Base-by-base conservation (phyloP, 1,140 invertebrate genomes). In the Luehdorfia chinensis region DNA sequence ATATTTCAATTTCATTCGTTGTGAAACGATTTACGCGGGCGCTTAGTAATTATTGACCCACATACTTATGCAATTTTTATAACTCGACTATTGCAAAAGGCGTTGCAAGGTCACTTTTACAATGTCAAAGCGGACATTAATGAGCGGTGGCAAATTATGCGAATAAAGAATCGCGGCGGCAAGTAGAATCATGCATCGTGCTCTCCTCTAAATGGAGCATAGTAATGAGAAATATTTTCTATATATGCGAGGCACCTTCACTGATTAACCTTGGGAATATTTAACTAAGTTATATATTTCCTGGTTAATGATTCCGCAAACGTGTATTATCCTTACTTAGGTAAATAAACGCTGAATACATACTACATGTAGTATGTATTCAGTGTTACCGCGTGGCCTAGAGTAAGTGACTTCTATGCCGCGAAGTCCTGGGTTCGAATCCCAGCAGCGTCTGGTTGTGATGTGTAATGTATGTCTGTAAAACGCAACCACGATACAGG, bases 221-320 rank as follows among this genome's bases (percentile, higher is more conserved):
- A 49, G 52, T 59, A 62, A 65, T 65, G 59, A 75, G 54, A 74
- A 64, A 53, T 66, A 76, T 77, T 77, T 52, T 77, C 72, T 63
- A 50, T 65, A n/a, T n/a, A 74, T 71, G 68, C 60, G 57, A 71
- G 75, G 64, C 57, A 63, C 75, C 70, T 77, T 80, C 74, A 72
- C 70, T 62, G 14, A 21, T 6, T 6, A 71, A 66, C 73, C 76
- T 80, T 77, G 73, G 57, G 52, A 51, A 63, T 68, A n/a, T n/a
- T n/a, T n/a, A n/a, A n/a, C n/a, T n/a, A n/a, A n/a, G n/a, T 68
- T 63, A 50, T 48, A 56, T 44, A 46, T 74, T 80, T 77, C 76
- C 74, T 77, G 59, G 57, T 70, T 57, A 59, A 66, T 57, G 55
- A 63, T 76, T 71, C 69, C 73, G 62, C 56, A 60, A 57, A 57